Base-by-base conservation (phyloP, 2,888 invertebrate species). In the Griposia aprilina region DNA sequence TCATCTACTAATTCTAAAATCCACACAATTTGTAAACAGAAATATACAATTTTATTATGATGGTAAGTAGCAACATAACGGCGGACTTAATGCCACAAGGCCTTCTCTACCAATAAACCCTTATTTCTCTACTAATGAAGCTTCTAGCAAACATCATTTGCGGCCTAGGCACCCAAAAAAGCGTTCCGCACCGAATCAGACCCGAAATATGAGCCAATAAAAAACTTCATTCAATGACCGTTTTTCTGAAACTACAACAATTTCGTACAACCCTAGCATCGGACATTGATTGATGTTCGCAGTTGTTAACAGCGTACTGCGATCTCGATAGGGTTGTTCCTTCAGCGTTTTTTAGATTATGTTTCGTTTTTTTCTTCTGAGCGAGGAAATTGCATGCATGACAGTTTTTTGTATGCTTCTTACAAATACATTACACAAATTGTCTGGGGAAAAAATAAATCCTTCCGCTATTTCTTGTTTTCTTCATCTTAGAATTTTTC, bases 261-360 rank as follows among this genome's bases (percentile, higher is more conserved):
- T 89, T 88, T 87, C 52, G 86, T 84, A 82, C 88, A 90, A 87
- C 89, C 90, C 89, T 90, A 81, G 65, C 68, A 69, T 66, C 72
- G 83, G 93, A 93, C 93, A 87, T 93, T 93, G 94, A 94, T 94
- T 91, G 93, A 94, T 94, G 91, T 87, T 76, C 88, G 83, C 85
- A 85, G 90, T 92, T 93, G 93, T 93, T 92, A 93, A 93, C 93
- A 93, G 86, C 90, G 87, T 88, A 86, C 89, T 90, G 85, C 89
- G 91, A 94, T 93, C 93, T 89, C 88, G 94, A 93, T 94, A 93
- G 90, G 93, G 93, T 91, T 93, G 91, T 87, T 84, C 87, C 90
- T 87, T 78, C 78, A 84, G 87, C 83, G 81, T 89, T 92, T 92
- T 69, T 92, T 88, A 84, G 79, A 85, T 90, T 91, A 89, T 88